Evolutionary conservation across 2,113 vertebrate species (phyloP).

Genomic region (Pagrus major): DNA sequence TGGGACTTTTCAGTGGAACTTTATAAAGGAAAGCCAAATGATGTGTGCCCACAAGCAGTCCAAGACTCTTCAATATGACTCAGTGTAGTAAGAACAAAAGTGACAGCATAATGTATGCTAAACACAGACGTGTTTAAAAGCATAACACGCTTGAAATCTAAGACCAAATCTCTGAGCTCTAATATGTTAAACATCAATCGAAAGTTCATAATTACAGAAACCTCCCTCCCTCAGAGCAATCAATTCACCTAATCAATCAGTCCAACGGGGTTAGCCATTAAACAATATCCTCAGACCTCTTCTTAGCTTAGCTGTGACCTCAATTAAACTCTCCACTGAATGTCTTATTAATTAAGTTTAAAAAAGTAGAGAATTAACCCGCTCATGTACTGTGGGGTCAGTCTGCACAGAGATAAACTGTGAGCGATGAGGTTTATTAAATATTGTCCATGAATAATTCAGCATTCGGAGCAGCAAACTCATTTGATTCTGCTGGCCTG

Average conservation of each 20-base stretch:
- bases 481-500: conserved; percentile 50
- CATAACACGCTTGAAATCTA: background rate
- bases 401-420: background rate
- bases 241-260: conserved; percentile 11
- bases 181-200: background rate
- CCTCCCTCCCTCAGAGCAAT: background rate
- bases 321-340: conserved; percentile 34
- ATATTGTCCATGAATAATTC: conserved; percentile 68
- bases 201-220: conserved; percentile 1
- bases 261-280: background rate
- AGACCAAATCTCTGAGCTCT: background rate
- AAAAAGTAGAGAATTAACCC: conserved; percentile 44
- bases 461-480: conserved; percentile 35
- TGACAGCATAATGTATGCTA: background rate
- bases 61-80: background rate
- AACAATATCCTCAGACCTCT: background rate
- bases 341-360: conserved; percentile 47
- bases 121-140: background rate
- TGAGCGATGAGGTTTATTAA: conserved; percentile 40
- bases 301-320: conserved; percentile 25
- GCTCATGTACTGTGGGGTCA: conserved; percentile 31
- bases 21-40: background rate
- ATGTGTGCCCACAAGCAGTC: background rate
- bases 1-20: background rate
- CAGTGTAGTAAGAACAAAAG: too few relatives aligned